These are phyloP conservation scores for Gymnothorax reevesii DNA, from an alignment of 2,797 vertebrate genomes.

Conservation along the genomic window DNA sequence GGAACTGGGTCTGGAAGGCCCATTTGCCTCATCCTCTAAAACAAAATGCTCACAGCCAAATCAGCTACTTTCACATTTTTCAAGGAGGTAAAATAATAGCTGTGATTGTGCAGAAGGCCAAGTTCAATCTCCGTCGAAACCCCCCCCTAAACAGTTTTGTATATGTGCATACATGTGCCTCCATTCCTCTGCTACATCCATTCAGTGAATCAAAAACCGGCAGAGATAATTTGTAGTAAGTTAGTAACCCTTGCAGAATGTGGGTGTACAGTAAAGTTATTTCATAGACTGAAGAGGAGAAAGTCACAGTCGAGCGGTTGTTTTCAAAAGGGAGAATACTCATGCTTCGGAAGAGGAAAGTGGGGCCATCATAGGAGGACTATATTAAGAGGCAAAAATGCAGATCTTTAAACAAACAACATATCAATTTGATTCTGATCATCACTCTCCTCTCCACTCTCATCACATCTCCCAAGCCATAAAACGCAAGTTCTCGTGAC, in stretches of 20 bases:
- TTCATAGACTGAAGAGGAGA: neutral
- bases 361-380: neutral
- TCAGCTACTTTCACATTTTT: neutral
- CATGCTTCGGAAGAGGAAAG: neutral
- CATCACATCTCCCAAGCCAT: neutral
- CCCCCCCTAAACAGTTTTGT: neutral
- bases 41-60: neutral
- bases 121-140: neutral
- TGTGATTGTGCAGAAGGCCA: neutral
- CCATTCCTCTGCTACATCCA: neutral
- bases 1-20: neutral
- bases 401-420: too few species aligned
- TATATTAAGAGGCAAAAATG: neutral
- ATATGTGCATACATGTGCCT: neutral
- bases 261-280: neutral
- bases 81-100: neutral
- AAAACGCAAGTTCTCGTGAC: neutral
- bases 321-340: neutral
- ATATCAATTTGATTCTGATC: neutral
- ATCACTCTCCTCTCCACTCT: neutral
- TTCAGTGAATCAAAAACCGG: neutral
- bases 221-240: neutral
- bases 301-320: neutral
- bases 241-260: neutral
- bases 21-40: neutral